These are phyloP conservation scores for Ophioninae sp. DNA, from an alignment of 2,888 invertebrate species.

Conservation along the genomic window DNA sequence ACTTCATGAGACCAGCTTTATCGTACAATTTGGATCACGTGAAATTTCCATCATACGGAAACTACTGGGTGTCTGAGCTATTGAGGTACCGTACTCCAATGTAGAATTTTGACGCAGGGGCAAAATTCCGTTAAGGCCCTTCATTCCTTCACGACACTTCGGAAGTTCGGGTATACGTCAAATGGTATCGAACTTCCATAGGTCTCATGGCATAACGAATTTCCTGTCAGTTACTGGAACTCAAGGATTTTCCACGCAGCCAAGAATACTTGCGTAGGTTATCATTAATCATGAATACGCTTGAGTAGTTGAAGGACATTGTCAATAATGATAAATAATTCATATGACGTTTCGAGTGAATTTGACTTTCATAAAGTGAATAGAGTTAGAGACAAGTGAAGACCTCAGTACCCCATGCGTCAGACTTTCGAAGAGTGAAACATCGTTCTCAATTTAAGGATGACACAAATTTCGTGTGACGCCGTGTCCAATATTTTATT, in stretches of 20 bases:
- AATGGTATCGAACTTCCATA: neutral
- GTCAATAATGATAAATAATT: neutral
- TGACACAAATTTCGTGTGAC: neutral
- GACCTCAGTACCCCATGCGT: neutral
- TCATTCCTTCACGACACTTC: neutral
- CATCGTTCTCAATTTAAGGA: neutral
- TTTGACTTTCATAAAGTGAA: neutral
- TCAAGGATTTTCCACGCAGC: neutral
- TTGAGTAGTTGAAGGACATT: neutral
- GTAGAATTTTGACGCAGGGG: slow-evolving; percentile 3
- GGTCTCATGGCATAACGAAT: neutral
- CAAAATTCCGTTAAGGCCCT: neutral
- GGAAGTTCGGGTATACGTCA: neutral
- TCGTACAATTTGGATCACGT: slow-evolving; percentile 43
- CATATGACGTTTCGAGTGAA: neutral
- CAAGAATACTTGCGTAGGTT: neutral
- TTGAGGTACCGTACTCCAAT: slow-evolving; percentile 20
- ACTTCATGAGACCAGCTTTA: slow-evolving; percentile 42
- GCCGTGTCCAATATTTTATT: neutral
- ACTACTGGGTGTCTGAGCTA: slow-evolving; percentile 21
- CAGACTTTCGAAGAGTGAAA: neutral
- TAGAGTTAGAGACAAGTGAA: neutral
- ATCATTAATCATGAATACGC: neutral
- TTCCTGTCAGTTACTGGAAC: neutral
- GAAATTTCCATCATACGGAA: slow-evolving; percentile 53